Conservation (phyloP, 2,113 vertebrate genomes). For the Oryctolagus cuniculus region DNA sequence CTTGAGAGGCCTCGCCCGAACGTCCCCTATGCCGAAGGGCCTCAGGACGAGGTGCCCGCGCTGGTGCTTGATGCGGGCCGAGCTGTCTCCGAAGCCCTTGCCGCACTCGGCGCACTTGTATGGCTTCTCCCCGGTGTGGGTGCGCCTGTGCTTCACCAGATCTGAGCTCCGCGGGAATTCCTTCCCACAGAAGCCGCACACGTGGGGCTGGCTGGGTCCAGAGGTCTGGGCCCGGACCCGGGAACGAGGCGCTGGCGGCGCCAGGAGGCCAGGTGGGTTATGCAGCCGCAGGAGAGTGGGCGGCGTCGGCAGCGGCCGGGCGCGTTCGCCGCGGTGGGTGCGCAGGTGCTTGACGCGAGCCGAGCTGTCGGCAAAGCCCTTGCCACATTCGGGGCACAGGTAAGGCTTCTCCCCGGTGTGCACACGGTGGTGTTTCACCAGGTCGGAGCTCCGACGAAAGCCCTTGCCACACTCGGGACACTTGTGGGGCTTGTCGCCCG, state of each 20-base stretch:
- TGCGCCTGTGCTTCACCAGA: conserved; percentile 84
- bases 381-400: conserved; percentile 87
- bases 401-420: conserved; percentile 86
- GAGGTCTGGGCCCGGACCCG: conserved; percentile 67
- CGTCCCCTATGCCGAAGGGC: conserved; percentile 76
- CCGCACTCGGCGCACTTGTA: conserved; percentile 84
- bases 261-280: conserved; percentile 73
- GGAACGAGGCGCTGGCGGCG: conserved; percentile 21
- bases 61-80: conserved; percentile 83
- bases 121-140: conserved; percentile 82
- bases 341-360: conserved; percentile 83
- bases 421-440: conserved; percentile 87
- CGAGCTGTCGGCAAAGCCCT: conserved; percentile 82
- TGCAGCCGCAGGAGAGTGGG: conserved; percentile 74
- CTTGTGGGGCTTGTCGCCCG: conserved; percentile 71
- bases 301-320: conserved; percentile 49
- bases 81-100: conserved; percentile 83
- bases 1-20: conserved; percentile 60
- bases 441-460: conserved; percentile 82
- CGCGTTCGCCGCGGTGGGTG: conserved; percentile 77
- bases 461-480: conserved; percentile 84
- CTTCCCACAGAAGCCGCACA: conserved; percentile 83
- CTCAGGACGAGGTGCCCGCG: conserved; percentile 80
- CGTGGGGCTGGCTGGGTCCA: conserved; percentile 70
- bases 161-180: conserved; percentile 84